Percentiles rank a stretch among this genome's conserved stretches.
phyloP scores from a whole-genome alignment of 2,888 invertebrate species.

The Julus scandinavius region DNA sequence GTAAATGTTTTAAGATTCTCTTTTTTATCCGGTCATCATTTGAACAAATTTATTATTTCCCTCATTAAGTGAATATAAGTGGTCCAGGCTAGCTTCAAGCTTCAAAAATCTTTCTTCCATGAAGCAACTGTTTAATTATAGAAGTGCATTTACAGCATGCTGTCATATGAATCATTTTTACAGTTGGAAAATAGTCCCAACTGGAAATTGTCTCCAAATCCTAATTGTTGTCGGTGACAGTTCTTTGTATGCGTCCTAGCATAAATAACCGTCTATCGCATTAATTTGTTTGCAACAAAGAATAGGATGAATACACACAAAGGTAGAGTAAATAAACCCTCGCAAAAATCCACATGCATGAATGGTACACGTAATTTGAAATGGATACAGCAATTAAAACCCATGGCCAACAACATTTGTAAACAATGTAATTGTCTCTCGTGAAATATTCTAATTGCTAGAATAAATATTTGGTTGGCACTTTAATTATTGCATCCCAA shows the following conservation, averaged over 20 bases:
- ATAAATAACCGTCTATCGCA: constrained; percentile 3
- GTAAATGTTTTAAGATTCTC: not conserved
- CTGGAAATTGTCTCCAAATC: not conserved
- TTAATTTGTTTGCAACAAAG: not conserved
- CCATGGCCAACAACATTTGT: not conserved
- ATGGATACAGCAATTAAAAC: constrained; percentile 9
- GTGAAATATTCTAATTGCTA: not conserved
- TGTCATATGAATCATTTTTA: constrained; percentile 20
- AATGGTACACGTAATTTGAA: not conserved
- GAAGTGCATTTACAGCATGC: not conserved
- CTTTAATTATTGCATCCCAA: not conserved
- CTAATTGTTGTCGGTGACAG: constrained; percentile 22
- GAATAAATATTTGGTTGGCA: not conserved
- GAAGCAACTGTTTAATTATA: not conserved
- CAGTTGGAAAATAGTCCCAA: not conserved
- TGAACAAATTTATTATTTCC: not conserved
- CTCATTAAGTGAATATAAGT: not conserved
- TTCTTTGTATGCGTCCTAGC: not conserved
- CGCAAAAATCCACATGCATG: not conserved
- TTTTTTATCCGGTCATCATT: constrained; percentile 26
- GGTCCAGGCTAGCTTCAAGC: not conserved
- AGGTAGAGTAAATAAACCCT: not conserved
- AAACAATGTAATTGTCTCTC: constrained; percentile 24
- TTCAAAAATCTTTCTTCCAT: constrained; percentile 19
- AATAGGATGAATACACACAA: not conserved